A percentile compares a stretch with the other conserved stretches of the same genome.
Evolutionary conservation across 2,113 vertebrate species (phyloP).

Genomic region (Calyptomena viridis): DNA sequence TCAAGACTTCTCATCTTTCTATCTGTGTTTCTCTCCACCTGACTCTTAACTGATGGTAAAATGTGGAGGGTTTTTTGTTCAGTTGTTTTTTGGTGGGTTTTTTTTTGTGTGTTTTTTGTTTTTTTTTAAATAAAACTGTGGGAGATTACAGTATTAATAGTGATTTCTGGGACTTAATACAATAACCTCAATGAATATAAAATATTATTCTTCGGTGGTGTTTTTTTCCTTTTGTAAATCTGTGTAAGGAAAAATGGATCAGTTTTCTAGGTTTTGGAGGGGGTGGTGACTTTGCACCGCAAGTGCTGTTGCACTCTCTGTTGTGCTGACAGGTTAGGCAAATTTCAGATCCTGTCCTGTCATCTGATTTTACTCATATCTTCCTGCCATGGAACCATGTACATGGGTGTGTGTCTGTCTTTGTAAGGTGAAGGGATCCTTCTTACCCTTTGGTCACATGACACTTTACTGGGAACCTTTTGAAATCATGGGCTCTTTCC

Average conservation of each 20-base stretch:
- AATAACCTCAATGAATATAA: background rate
- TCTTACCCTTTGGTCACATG: constrained; percentile 23
- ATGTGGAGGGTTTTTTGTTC: background rate
- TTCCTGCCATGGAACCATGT: background rate
- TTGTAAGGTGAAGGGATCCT: constrained; percentile 4
- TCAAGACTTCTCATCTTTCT: background rate
- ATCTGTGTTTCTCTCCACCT: background rate
- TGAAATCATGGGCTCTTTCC: constrained; percentile 26
- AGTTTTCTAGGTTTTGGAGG: background rate
- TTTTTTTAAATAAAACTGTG: background rate
- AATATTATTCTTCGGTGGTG: background rate
- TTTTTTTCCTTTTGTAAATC: background rate
- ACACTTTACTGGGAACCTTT: background rate
- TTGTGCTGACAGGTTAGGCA: background rate
- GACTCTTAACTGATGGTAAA: constrained; percentile 21
- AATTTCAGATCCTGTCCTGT: background rate
- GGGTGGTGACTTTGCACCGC: background rate
- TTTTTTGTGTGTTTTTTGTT: fast-evolving
- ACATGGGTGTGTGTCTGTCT: background rate
- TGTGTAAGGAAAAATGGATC: background rate
- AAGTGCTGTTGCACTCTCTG: background rate
- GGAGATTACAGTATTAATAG: background rate
- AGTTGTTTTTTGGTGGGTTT: background rate
- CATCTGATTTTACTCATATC: background rate
- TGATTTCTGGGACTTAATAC: background rate